These are phyloP conservation scores for Protonibea diacanthus DNA, from an alignment of 2,797 vertebrate species.

Conservation along the genomic window DNA sequence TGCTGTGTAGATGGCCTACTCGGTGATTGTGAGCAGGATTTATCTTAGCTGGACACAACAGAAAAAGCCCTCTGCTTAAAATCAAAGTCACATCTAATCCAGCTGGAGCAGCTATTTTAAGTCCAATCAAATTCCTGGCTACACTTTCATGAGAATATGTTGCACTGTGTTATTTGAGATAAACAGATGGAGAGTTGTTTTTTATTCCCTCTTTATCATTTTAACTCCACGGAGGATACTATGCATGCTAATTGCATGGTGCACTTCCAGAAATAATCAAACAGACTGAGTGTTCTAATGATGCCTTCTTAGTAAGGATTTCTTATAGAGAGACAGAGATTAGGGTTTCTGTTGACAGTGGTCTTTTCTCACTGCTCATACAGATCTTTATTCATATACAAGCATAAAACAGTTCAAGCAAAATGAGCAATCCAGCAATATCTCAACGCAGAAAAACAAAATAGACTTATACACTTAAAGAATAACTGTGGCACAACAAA, in stretches of 20 bases:
- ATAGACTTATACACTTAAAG: neutral
- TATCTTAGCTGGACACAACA: neutral
- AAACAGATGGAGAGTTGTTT: neutral
- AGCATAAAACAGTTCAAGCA: neutral
- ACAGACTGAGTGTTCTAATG: neutral
- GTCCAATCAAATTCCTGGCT: neutral
- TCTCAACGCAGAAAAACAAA: neutral
- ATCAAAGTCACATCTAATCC: constrained; percentile 21
- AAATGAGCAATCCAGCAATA: neutral
- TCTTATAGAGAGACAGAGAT: neutral
- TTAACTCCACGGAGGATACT: neutral
- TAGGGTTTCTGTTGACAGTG: neutral
- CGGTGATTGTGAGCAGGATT: constrained; percentile 19
- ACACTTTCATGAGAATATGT: constrained; percentile 5
- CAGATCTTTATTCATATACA: neutral
- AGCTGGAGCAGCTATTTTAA: constrained; percentile 6
- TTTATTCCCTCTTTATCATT: neutral
- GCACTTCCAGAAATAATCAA: neutral
- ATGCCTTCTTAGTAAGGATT: neutral
- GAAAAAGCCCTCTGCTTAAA: constrained; percentile 20
- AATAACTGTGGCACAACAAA: neutral
- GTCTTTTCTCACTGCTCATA: neutral
- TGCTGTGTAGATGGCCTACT: constrained; percentile 7
- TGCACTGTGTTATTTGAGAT: neutral
- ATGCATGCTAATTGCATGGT: neutral